Percentiles rank a stretch among this genome's conserved stretches.
These are phyloP conservation scores for Micronycteris hirsuta DNA, from an alignment of 2,113 vertebrate species.

Conservation along the genomic window DNA sequence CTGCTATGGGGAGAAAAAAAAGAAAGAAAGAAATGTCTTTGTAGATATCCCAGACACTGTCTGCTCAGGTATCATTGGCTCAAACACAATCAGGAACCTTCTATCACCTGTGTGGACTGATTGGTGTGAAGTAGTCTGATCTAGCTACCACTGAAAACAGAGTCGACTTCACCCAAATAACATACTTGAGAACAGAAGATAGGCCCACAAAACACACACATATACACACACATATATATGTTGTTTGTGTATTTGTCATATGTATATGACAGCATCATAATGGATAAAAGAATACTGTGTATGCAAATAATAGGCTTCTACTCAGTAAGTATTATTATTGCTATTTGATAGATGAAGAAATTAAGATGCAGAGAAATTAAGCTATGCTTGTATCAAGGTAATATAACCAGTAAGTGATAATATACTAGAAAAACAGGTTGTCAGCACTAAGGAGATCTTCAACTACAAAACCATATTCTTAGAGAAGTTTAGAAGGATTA, in stretches of 20 bases:
- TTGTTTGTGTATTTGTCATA: no score
- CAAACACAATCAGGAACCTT: neutral
- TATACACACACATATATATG: no score
- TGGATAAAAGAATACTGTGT: neutral
- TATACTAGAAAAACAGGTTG: neutral
- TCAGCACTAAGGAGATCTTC: neutral
- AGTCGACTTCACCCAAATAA: neutral
- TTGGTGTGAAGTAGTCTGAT: neutral
- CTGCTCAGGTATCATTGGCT: neutral
- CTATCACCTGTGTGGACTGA: neutral
- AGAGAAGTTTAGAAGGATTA: neutral
- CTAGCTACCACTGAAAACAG: neutral
- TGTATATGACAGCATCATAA: neutral
- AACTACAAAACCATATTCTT: neutral
- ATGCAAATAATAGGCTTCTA: neutral
- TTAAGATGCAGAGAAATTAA: neutral
- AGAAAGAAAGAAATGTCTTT: neutral
- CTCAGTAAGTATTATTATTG: neutral
- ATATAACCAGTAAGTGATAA: neutral
- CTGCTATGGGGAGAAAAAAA: neutral
- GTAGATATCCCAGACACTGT: neutral
- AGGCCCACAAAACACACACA: no score
- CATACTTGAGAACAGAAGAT: neutral
- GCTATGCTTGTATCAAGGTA: neutral
- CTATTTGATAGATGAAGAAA: neutral